These are phyloP conservation scores for Aurelia sp. DNA, from an alignment of 30 jellyfish, hydroid and myxozoan genomes.

Conservation along the genomic window DNA sequence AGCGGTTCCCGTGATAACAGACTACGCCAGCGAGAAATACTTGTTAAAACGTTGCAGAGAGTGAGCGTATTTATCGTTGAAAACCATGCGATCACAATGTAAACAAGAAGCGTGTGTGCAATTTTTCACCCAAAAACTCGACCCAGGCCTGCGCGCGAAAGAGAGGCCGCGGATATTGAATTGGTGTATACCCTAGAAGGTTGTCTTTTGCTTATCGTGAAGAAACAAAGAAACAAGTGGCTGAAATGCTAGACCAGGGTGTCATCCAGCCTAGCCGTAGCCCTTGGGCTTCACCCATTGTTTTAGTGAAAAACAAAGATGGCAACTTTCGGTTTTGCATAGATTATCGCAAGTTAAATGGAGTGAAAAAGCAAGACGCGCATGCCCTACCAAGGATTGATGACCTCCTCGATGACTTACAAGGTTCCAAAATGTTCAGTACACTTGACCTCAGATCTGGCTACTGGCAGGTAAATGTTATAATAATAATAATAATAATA, in stretches of 20 bases:
- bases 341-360: conserved; percentile 24
- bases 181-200: no score
- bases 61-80: background rate
- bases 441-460: no score
- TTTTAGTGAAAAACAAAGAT: conserved; percentile 47
- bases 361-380: conserved; percentile 38
- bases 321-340: conserved; percentile 50
- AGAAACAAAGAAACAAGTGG: no score
- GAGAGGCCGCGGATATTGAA: conserved; percentile 28
- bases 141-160: conserved; percentile 24
- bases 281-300: conserved; percentile 74
- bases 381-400: conserved; percentile 63
- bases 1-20: conserved; percentile 15
- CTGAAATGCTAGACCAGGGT: conserved; percentile 48
- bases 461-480: no score
- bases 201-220: no score
- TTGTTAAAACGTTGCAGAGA: conserved; percentile 4
- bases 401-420: conserved; percentile 40
- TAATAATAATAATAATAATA: no score
- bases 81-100: background rate
- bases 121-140: conserved; percentile 33
- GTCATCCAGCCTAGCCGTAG: conserved; percentile 62
- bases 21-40: conserved; percentile 18
- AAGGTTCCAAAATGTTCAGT: conserved; percentile 32
- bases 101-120: background rate